Evolutionary conservation across 1,140 invertebrate genomes (phyloP), one percentile per base, ranked within the genome.

Genomic region (Drosophila insularis): DNA sequence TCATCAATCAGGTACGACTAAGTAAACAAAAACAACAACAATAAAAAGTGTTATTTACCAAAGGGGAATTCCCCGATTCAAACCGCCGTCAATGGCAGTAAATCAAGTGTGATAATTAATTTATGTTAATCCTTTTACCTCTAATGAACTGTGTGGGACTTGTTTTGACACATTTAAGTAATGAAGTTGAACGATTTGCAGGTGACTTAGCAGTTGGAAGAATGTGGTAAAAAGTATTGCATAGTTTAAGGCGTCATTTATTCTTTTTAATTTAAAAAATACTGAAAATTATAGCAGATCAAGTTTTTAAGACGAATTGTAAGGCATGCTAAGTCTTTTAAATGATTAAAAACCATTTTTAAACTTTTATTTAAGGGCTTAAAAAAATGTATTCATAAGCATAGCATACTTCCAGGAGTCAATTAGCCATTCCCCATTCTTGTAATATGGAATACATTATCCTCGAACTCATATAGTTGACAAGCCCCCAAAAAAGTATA

Each of bases 1-100:
- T 90, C 53, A 74, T 90, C 43, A 90, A 90, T 84, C 82, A 90
- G 87, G 87, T 90, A 55, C 80, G 84, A 74, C 31, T 63, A 58
- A 40, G 35, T 37, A 37, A 40, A 32, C 13, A 50, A 14, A 37
- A 50, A 35, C 40, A 21, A 37, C 13, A 21, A 11, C 8, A 11
- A 35, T 8, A 35, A 35, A 8, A 11, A 50, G 21, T 65, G 71
- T 79, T 80, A 61, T 74, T 74, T 65, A 56, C 66, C n/a, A 19
- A 37, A 14, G 6, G 66, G 21, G 43, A 55, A 37, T 54, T 17
- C 17, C n/a, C n/a, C 1, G 54, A 13, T 37, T 37, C 3, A 13
- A 4, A 11, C 35, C 11, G 35, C 35, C 4, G 35, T 11, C 32
- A 31, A 11, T 10, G 21, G 31, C 53, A 35, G n/a, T 64, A 71